phyloP scores from a whole-genome alignment of 2,797 vertebrate genomes.

The Onychomys arenicola region DNA sequence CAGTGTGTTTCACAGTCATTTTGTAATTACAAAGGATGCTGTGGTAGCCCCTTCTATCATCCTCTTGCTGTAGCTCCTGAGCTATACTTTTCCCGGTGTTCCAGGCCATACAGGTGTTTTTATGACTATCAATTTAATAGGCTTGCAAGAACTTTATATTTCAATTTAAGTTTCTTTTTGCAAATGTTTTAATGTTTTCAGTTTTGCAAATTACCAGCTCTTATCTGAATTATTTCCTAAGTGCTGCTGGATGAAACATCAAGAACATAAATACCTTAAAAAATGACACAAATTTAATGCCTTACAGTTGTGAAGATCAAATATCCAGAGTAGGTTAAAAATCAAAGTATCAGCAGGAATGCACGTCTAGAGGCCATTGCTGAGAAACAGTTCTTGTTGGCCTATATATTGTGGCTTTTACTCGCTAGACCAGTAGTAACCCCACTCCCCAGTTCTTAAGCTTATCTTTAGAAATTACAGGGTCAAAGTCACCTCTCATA shows the following conservation, averaged over 20 bases:
- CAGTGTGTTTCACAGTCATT: neutral
- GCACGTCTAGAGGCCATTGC: neutral
- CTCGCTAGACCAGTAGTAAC: neutral
- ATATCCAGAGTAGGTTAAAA: slow-evolving; percentile 27
- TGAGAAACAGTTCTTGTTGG: neutral
- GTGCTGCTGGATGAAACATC: neutral
- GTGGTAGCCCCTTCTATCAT: neutral
- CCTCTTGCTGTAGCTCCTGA: neutral
- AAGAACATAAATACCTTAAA: neutral
- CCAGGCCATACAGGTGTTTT: neutral
- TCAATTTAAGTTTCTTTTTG: neutral
- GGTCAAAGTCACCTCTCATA: neutral
- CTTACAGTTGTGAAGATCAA: neutral
- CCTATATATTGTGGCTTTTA: neutral
- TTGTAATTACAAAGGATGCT: neutral
- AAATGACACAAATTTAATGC: neutral
- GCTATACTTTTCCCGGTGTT: neutral
- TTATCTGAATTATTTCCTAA: neutral
- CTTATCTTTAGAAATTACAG: neutral
- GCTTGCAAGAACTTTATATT: slow-evolving; percentile 5
- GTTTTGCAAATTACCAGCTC: neutral
- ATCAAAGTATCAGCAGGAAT: neutral
- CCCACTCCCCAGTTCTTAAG: neutral
- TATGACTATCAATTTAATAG: neutral
- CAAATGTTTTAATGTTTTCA: slow-evolving; percentile 3